Base-by-base conservation (phyloP, 2,888 invertebrate species). In the Agrotis puta region DNA sequence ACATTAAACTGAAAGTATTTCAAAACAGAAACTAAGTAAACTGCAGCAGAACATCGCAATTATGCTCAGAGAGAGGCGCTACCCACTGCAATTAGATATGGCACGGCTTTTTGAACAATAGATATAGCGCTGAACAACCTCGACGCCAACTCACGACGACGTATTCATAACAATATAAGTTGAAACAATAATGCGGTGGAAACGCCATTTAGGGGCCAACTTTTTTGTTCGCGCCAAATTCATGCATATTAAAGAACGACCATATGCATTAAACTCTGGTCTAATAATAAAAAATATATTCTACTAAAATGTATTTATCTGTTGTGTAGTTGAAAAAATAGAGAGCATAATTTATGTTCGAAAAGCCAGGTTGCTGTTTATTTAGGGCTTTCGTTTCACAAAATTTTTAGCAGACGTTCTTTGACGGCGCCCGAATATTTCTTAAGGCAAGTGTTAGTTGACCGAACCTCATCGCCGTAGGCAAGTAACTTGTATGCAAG, bases 21-120 rank as follows among this genome's bases (percentile, higher is more conserved):
- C 64, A 71, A 39, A 69, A 64, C 68, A 74, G 84, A 87, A 88
- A 86, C 82, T 84, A 85, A 79, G 84, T 87, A 79, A 85, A 82
- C 85, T 86, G 85, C 85, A 84, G 71, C 74, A 80, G 87, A 87
- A 86, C 85, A 85, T 83, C 81, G 87, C 88, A 89, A 88, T 89
- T 89, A 88, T 86, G 84, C 85, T 85, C 65, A 62, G 67, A 82
- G 85, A 84, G 86, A 77, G 80, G 84, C 74, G 79, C 84, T 84
- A 85, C 85, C 88, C 87, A 83, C 88, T 87, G 79, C 87, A 88
- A 88, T 88, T 88, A 88, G 85, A 85, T 85, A 85, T 75, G 84
- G 80, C 82, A 81, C 80, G 79, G 86, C 83, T 86, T 87, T 87
- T 81, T 82, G 85, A 87, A 88, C 88, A 89, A 89, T 85, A 84